These are phyloP conservation scores for Brachystomella parvula DNA, from an alignment of 1,140 invertebrate species.

Conservation along the genomic window DNA sequence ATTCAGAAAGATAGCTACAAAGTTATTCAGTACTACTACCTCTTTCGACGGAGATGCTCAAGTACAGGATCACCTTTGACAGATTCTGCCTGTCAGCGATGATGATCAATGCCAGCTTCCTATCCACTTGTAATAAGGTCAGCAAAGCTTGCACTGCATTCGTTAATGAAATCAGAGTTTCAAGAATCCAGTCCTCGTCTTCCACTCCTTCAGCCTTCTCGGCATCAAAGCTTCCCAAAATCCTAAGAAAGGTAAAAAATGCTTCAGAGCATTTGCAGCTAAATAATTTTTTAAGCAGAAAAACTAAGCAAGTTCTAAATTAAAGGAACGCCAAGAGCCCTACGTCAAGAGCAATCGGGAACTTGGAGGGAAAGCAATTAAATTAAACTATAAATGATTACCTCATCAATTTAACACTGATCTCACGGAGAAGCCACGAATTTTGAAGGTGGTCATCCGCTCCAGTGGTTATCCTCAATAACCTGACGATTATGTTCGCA, in stretches of 20 bases:
- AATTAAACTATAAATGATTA: not conserved
- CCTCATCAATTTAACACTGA: not conserved
- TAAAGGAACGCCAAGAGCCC: not conserved
- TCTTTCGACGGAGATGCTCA: not conserved
- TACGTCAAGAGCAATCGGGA: not conserved
- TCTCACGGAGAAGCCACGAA: not conserved
- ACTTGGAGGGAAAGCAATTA: not conserved
- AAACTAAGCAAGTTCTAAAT: too few species aligned
- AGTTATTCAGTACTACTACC: not conserved
- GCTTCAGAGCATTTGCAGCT: not conserved
- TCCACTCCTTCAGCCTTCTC: not conserved
- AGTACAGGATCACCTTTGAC: constrained; percentile 13
- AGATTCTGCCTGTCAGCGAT: constrained; percentile 30
- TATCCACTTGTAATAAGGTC: constrained; percentile 14
- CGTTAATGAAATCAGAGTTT: constrained; percentile 19
- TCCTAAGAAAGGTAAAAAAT: not conserved
- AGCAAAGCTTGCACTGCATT: constrained; percentile 24
- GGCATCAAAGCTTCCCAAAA: not conserved
- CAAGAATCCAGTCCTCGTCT: constrained; percentile 1
- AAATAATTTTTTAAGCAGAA: not conserved
- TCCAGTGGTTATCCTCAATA: not conserved
- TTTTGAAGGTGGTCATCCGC: not conserved
- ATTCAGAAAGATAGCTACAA: not conserved
- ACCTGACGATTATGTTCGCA: constrained; percentile 6
- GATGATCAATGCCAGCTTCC: constrained; percentile 19